Base-by-base conservation (phyloP, 2,888 invertebrate genomes). In the Pinctada fucata region DNA sequence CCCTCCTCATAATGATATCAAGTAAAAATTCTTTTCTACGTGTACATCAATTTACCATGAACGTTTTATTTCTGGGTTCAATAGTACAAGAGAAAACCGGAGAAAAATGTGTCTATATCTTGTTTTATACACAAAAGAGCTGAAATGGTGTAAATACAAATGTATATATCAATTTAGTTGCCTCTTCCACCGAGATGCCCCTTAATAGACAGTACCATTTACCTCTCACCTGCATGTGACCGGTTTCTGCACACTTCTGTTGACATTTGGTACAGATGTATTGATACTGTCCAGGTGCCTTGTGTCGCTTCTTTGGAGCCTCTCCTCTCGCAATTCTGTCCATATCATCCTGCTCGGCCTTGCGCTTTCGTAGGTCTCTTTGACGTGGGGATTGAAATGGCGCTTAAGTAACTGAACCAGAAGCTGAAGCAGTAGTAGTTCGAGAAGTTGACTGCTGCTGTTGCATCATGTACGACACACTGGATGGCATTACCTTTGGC, bases 261-360 rank as follows among this genome's bases (percentile, higher is more conserved):
- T 49, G 49, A 49, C 70, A 70, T 5, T 13, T 49, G n/a, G 8
- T 70, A 16, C 70, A 70, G 68, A 47, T 68, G 13, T 68, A 68
- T 48, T 13, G 13, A 48, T 47, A 48, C 47, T 48, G 13, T 3
- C 48, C 68, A 13, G 3, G 10, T 10, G 3, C 47, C 45, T 70
- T 47, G 70, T 10, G 49, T 2, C 47, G 70, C 49, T 70, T 70
- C 49, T 49, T 70, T 16, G n/a, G n/a, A n/a, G n/a, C n/a, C n/a
- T n/a, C n/a, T n/a, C n/a, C n/a, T n/a, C n/a, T n/a, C n/a, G n/a
- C 65, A 3, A 3, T 65, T 31, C 65, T 65, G 16, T 65, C 5
- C 3, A 3, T 13, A 31, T 65, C 65, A 4, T 65, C 13, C 13
- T 65, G 4, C 4, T 16, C 5, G 3, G 65, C 13, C 13, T 65